Percentiles rank a stretch among this genome's conserved stretches.
phyloP scores from a whole-genome alignment of 2,797 vertebrate genomes.

The Morelia viridis region DNA sequence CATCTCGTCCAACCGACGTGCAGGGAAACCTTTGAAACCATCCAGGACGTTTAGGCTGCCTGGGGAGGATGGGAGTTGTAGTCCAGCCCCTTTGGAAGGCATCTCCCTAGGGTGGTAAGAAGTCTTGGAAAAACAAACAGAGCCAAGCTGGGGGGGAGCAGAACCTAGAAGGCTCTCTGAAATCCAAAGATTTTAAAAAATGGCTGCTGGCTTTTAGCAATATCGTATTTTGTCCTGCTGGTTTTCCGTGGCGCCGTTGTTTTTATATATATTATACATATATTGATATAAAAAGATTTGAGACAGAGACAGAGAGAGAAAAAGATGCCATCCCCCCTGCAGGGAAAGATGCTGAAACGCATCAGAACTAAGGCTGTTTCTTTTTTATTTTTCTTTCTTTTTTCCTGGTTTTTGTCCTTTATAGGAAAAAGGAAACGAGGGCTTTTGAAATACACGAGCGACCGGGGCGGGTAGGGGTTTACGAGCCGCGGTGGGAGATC shows the following conservation, averaged over 20 bases:
- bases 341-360: background rate
- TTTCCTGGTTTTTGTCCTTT: background rate
- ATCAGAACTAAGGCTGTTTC: background rate
- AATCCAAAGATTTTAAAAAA: background rate
- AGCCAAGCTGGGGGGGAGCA: background rate
- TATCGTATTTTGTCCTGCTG: background rate
- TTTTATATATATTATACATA: no score
- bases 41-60: background rate
- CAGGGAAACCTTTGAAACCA: background rate
- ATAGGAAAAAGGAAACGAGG: conserved; percentile 1
- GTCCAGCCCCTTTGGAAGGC: background rate
- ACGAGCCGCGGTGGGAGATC: conserved; percentile 21
- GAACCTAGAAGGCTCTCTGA: background rate
- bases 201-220: background rate
- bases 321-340: background rate
- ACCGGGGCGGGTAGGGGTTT: background rate
- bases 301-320: background rate
- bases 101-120: background rate
- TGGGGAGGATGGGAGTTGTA: background rate
- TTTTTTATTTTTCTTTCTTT: background rate
- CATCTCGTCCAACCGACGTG: background rate
- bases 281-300: no score
- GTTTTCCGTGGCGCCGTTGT: background rate
- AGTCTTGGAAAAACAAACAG: background rate
- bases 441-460: conserved; percentile 11